These are phyloP conservation scores for Calidris pygmaea DNA, from an alignment of 2,113 vertebrate species.

Conservation along the genomic window DNA sequence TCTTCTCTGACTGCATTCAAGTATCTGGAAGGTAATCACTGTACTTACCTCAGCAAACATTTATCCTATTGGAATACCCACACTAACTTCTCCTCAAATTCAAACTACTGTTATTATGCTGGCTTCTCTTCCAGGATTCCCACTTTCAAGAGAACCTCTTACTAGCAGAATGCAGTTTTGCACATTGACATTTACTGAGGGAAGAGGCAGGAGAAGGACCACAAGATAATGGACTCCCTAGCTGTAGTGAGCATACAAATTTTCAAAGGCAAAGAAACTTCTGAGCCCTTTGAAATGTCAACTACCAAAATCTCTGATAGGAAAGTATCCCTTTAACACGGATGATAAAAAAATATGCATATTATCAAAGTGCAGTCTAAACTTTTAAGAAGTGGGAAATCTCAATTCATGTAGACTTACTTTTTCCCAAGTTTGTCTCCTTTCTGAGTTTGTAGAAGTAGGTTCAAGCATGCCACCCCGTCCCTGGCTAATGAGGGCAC, in stretches of 20 bases:
- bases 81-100: neutral
- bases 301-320: neutral
- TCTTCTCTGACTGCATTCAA: neutral
- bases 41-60: neutral
- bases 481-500: constrained; percentile 79
- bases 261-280: neutral
- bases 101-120: neutral
- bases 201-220: neutral
- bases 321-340: neutral
- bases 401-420: constrained; percentile 65
- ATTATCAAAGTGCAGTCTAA: neutral
- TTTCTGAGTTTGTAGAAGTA: constrained; percentile 93
- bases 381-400: neutral
- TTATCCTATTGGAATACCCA: neutral
- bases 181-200: neutral
- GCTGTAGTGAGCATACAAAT: neutral
- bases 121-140: neutral
- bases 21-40: neutral
- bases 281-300: neutral
- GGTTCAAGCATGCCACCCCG: constrained; percentile 85
- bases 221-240: neutral
- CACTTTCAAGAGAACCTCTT: neutral
- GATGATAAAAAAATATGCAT: neutral
- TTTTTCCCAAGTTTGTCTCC: constrained; percentile 79
- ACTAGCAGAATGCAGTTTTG: neutral